Percentiles rank a stretch among this genome's conserved stretches.
Conservation (phyloP, 2,797 vertebrate genomes). For the Myiotriccus ornatus region DNA sequence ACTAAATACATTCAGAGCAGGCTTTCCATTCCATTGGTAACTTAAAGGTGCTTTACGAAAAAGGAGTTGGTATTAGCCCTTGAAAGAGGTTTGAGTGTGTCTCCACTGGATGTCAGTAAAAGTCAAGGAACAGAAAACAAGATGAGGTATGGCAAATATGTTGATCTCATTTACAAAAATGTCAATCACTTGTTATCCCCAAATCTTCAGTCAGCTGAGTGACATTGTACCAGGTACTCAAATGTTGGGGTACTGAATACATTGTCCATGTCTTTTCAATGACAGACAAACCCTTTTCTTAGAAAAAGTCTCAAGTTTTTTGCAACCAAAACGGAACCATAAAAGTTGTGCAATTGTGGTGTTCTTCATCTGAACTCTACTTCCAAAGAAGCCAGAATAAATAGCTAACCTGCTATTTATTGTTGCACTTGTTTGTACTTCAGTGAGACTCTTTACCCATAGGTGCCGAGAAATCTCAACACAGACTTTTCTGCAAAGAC, state of each 20-base stretch:
- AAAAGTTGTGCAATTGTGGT: background rate
- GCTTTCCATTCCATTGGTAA: background rate
- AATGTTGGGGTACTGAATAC: background rate
- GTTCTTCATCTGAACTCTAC: background rate
- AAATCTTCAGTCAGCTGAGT: background rate
- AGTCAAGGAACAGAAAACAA: constrained; percentile 26
- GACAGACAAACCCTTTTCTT: background rate
- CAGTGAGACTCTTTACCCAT: background rate
- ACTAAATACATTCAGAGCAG: background rate
- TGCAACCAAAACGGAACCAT: background rate
- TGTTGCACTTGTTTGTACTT: background rate
- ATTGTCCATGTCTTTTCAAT: background rate
- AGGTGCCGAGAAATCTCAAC: background rate
- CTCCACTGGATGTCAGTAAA: constrained; percentile 47
- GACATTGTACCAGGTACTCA: background rate
- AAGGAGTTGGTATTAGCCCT: background rate
- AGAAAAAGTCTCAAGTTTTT: background rate
- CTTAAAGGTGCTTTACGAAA: background rate
- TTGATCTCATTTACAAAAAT: background rate
- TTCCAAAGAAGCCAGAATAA: background rate
- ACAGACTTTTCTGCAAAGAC: background rate
- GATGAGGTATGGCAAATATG: background rate
- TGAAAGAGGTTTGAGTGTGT: constrained; percentile 32
- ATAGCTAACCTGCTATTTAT: background rate
- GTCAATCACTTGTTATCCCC: background rate